Percentiles rank a stretch among this genome's conserved stretches.
Evolutionary conservation across 2,797 vertebrate genomes (phyloP).

Genomic region (Antrozous pallidus): DNA sequence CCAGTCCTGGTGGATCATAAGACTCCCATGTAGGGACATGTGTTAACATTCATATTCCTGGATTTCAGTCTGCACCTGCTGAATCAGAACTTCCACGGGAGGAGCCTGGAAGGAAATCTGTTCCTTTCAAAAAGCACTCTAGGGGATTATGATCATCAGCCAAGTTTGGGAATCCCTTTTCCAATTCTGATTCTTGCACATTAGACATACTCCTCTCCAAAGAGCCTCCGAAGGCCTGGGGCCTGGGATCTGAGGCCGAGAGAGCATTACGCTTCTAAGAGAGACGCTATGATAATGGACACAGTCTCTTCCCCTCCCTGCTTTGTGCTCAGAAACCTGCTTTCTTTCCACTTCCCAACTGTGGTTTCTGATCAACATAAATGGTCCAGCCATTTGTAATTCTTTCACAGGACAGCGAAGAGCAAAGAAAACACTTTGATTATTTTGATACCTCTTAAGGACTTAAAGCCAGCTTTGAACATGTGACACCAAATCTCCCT

Average conservation of each 20-base stretch:
- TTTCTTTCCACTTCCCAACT: constrained; percentile 41
- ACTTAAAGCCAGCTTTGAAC: constrained; percentile 56
- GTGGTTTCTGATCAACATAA: constrained; percentile 52
- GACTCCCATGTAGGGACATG: background rate
- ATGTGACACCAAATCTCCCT: constrained; percentile 60
- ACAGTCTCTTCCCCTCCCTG: background rate
- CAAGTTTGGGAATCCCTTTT: background rate
- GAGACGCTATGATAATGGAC: background rate
- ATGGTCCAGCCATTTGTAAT: constrained; percentile 22
- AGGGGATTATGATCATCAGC: background rate
- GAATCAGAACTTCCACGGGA: background rate
- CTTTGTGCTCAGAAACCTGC: background rate
- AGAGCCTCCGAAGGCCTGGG: background rate
- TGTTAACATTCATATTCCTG: background rate
- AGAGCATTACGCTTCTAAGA: background rate
- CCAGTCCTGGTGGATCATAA: background rate
- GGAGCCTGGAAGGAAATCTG: background rate
- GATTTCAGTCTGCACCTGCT: background rate
- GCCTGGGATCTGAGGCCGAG: background rate
- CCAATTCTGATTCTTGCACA: background rate
- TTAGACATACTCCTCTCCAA: background rate
- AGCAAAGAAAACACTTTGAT: constrained; percentile 68
- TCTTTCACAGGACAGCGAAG: constrained; percentile 49
- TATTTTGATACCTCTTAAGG: constrained; percentile 64
- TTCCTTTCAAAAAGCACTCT: background rate